Conservation (phyloP, 2,113 vertebrate genomes). For the Furnarius figulus region DNA sequence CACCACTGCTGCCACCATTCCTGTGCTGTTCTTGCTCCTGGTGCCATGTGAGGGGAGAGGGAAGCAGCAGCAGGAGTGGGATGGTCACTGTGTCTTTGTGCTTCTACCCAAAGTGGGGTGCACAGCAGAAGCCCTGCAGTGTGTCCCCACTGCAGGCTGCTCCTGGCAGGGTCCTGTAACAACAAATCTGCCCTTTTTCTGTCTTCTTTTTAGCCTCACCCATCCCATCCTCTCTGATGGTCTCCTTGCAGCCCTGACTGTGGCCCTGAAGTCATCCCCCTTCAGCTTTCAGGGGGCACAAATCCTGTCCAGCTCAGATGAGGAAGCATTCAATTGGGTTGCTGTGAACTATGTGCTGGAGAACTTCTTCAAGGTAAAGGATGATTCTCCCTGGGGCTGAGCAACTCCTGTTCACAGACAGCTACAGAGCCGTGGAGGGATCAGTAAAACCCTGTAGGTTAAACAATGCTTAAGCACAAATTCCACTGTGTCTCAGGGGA, state of each 20-base stretch:
- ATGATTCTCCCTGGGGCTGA: background rate
- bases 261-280: slow-evolving; percentile 30
- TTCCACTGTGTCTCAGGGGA: background rate
- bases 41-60: rapidly evolving
- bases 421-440: background rate
- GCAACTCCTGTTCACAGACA: background rate
- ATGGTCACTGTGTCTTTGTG: background rate
- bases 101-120: background rate
- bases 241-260: slow-evolving; percentile 23
- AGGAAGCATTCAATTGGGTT: slow-evolving; percentile 41
- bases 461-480: background rate
- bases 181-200: background rate
- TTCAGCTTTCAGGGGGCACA: slow-evolving; percentile 17
- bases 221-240: background rate
- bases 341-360: slow-evolving; percentile 52
- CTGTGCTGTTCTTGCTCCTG: background rate
- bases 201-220: slow-evolving; percentile 27
- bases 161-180: background rate
- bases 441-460: background rate
- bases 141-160: background rate
- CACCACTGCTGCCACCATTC: background rate
- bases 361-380: slow-evolving; percentile 60
- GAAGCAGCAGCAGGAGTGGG: background rate
- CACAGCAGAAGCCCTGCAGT: background rate
- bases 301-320: background rate